phyloP scores from a whole-genome alignment of 2,888 invertebrate genomes.

The Tupiocoris notatus region DNA sequence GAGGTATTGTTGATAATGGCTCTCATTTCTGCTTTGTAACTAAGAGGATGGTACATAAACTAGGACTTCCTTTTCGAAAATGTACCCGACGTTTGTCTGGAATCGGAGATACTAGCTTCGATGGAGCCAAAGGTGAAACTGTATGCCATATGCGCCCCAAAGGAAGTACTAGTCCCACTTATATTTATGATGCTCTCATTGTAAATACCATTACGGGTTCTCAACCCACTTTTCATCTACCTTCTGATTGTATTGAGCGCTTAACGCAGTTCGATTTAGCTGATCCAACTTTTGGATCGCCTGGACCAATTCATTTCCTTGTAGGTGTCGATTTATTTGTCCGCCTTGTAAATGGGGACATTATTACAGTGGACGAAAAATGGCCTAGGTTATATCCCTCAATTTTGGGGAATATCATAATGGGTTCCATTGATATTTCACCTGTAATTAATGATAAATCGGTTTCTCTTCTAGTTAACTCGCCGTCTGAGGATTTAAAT shows the following conservation, averaged over 20 bases:
- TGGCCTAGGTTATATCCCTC: slow-evolving; percentile 10
- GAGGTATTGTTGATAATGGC: slow-evolving; percentile 33
- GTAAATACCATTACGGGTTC: slow-evolving; percentile 18
- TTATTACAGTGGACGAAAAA: not conserved
- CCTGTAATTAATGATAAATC: not conserved
- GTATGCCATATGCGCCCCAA: slow-evolving; percentile 13
- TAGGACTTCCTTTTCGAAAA: slow-evolving; percentile 12
- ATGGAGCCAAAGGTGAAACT: slow-evolving; percentile 11
- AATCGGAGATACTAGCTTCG: slow-evolving; percentile 18
- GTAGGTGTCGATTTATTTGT: slow-evolving; percentile 36
- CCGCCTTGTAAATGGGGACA: not conserved
- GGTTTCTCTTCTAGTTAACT: slow-evolving; percentile 3
- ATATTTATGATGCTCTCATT: slow-evolving; percentile 24
- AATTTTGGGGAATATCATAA: slow-evolving; percentile 21
- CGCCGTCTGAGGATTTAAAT: slow-evolving; percentile 4
- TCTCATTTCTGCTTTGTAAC: slow-evolving; percentile 26
- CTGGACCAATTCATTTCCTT: slow-evolving; percentile 29
- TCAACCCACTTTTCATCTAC: slow-evolving; percentile 23
- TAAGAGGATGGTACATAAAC: not conserved
- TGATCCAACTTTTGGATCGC: slow-evolving; percentile 33
- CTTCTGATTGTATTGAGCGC: not conserved
- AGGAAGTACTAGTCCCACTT: not conserved
- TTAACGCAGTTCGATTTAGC: slow-evolving; percentile 26
- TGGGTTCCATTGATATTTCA: not conserved
- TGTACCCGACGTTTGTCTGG: slow-evolving; percentile 10